Conservation (phyloP, 2,888 invertebrate species). For the Ormyrus pomaceus region DNA sequence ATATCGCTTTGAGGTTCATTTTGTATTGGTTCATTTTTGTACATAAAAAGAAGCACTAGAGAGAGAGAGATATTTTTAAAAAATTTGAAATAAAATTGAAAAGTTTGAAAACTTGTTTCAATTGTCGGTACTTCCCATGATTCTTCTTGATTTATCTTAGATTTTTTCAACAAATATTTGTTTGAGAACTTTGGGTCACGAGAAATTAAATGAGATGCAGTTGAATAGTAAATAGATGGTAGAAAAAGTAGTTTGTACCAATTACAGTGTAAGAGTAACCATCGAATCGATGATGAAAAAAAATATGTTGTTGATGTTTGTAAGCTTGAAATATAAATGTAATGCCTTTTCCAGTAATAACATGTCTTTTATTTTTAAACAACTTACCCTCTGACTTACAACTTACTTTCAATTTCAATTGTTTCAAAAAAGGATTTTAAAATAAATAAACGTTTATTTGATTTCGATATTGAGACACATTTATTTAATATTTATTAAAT, state of each 20-base stretch:
- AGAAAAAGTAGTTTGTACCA: conserved; percentile 45
- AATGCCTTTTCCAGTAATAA: conserved; percentile 68
- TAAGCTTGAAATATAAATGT: conserved; percentile 75
- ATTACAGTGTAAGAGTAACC: conserved; percentile 49
- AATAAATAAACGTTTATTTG: conserved; percentile 14
- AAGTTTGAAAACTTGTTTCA: too few relatives aligned
- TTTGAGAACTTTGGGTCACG: conserved; percentile 34
- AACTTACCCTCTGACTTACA: neutral
- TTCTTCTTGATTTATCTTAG: too few relatives aligned
- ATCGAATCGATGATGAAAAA: conserved; percentile 56
- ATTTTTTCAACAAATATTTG: neutral
- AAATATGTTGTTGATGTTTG: conserved; percentile 74
- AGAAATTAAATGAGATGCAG: conserved; percentile 39
- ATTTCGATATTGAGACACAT: conserved; percentile 40
- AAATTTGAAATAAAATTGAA: too few relatives aligned
- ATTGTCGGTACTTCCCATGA: too few relatives aligned
- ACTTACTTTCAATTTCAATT: neutral
- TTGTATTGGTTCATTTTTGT: too few relatives aligned
- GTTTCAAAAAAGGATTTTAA: neutral
- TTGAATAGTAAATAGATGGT: conserved; percentile 53
- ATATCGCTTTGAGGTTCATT: too few relatives aligned
- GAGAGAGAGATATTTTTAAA: too few relatives aligned
- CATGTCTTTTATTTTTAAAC: conserved; percentile 25
- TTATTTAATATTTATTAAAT: conserved; percentile 50
- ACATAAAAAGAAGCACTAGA: too few relatives aligned